Evolutionary conservation across 2,888 invertebrate species (phyloP).

Genomic region (Microctonus hyperodae): DNA sequence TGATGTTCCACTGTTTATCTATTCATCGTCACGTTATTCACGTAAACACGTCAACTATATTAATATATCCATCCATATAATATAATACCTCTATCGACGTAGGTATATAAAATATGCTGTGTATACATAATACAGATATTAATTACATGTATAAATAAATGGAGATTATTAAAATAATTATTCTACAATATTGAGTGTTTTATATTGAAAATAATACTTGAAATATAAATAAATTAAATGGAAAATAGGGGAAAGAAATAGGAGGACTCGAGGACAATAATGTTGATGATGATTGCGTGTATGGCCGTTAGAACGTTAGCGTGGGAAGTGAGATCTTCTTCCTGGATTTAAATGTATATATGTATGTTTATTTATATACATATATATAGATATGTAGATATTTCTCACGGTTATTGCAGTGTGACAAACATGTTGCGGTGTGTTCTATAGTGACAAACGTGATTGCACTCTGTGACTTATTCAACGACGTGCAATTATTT

Average conservation of each 20-base stretch:
- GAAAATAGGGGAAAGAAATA: background rate
- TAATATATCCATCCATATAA: constrained; percentile 2
- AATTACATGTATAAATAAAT: background rate
- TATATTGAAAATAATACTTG: background rate
- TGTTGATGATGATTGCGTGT: constrained; percentile 20
- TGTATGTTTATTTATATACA: constrained; percentile 10
- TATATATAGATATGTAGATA: background rate
- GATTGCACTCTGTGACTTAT: constrained; percentile 2
- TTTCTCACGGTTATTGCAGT: constrained; percentile 29
- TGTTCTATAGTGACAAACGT: constrained; percentile 10
- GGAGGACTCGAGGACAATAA: background rate
- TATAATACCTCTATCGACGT: no score
- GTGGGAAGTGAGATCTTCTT: constrained; percentile 33
- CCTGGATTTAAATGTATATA: constrained; percentile 23
- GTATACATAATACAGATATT: background rate
- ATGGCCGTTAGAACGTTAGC: constrained; percentile 31
- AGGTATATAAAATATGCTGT: background rate
- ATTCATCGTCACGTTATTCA: constrained; percentile 30
- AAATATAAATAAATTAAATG: background rate
- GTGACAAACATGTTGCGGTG: constrained; percentile 20
- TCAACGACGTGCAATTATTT: constrained; percentile 1
- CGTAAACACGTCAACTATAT: constrained; percentile 15
- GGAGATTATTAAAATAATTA: background rate
- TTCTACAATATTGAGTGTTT: background rate
- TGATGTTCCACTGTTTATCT: constrained; percentile 21